These are phyloP conservation scores for Ryuthela nishihirai DNA, from an alignment of 2,888 invertebrate species.

Conservation along the genomic window DNA sequence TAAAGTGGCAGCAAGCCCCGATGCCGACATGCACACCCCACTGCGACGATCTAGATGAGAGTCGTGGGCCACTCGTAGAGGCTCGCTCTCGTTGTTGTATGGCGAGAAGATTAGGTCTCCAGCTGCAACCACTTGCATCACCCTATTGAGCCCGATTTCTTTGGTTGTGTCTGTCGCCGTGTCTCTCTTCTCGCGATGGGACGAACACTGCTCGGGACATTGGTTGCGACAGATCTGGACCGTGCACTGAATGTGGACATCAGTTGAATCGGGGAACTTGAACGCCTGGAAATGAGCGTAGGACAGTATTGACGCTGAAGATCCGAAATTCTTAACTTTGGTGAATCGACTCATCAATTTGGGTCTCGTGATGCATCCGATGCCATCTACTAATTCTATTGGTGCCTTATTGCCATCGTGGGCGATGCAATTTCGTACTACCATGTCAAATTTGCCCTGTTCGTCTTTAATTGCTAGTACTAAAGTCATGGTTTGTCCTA, in stretches of 20 bases:
- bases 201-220: constrained; percentile 68
- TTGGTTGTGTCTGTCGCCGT: constrained; percentile 14
- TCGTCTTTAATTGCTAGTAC: constrained; percentile 92
- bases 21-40: constrained; percentile 93
- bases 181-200: constrained; percentile 35
- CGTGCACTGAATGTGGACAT: constrained; percentile 92
- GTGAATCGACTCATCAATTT: constrained; percentile 91
- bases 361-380: constrained; percentile 85
- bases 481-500: constrained; percentile 97
- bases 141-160: constrained; percentile 44
- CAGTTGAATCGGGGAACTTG: constrained; percentile 94
- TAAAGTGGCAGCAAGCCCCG: constrained; percentile 81
- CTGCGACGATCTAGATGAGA: too few relatives aligned
- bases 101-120: constrained; percentile 69
- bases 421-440: constrained; percentile 88
- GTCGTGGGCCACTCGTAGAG: constrained; percentile 50
- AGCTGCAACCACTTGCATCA: constrained; percentile 70
- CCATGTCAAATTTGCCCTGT: constrained; percentile 91
- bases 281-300: constrained; percentile 93
- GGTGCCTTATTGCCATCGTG: constrained; percentile 91
- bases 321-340: constrained; percentile 92
- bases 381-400: constrained; percentile 86
- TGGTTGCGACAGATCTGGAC: constrained; percentile 90
- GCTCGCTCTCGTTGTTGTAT: constrained; percentile 30
- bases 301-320: constrained; percentile 83